These are phyloP conservation scores for Cenopis cana DNA, from an alignment of 2,888 invertebrate species.

Conservation along the genomic window DNA sequence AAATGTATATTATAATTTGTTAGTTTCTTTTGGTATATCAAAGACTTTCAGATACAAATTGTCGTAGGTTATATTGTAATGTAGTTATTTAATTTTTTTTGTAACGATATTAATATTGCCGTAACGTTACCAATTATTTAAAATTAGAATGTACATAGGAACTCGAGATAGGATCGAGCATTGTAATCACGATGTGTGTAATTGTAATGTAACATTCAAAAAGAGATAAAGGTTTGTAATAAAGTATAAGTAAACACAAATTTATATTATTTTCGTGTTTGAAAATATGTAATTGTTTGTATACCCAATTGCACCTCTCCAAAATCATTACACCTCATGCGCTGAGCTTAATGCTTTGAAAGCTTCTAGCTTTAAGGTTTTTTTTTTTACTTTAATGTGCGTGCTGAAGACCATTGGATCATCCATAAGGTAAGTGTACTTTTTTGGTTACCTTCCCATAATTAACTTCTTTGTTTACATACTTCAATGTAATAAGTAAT, in stretches of 20 bases:
- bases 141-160: slow-evolving; percentile 62
- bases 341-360: slow-evolving; percentile 33
- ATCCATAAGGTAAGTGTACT: slow-evolving; percentile 35
- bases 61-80: slow-evolving; percentile 69
- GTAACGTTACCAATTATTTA: slow-evolving; percentile 71
- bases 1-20: slow-evolving; percentile 77
- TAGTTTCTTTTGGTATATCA: slow-evolving; percentile 77
- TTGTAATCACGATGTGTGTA: slow-evolving; percentile 60
- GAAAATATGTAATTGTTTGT: slow-evolving; percentile 53
- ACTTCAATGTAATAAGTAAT: slow-evolving; percentile 19
- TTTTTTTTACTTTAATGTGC: background rate
- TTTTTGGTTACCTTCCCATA: background rate
- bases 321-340: slow-evolving; percentile 19
- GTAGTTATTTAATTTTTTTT: slow-evolving; percentile 72
- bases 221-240: slow-evolving; percentile 71
- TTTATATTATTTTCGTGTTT: slow-evolving; percentile 53
- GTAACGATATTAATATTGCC: slow-evolving; percentile 63
- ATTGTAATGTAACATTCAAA: slow-evolving; percentile 67
- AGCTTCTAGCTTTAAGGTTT: slow-evolving; percentile 29
- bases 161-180: slow-evolving; percentile 61
- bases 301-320: slow-evolving; percentile 41
- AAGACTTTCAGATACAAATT: slow-evolving; percentile 78
- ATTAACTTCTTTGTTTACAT: slow-evolving; percentile 4
- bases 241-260: slow-evolving; percentile 69
- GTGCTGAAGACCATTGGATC: background rate